These are phyloP conservation scores for Marisa cornuarietis DNA, from an alignment of 1,140 invertebrate species.

Conservation along the genomic window DNA sequence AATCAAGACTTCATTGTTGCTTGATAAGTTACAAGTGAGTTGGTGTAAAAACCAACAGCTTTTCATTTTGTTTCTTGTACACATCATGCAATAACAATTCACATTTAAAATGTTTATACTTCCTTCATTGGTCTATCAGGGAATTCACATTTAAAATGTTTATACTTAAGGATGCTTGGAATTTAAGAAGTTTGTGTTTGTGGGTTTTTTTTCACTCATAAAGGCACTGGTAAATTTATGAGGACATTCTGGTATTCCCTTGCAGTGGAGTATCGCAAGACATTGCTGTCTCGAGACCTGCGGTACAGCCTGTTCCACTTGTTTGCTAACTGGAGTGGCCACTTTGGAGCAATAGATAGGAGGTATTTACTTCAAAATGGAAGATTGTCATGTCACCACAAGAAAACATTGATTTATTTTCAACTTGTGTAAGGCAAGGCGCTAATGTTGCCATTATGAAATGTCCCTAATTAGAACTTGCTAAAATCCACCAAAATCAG, in stretches of 20 bases:
- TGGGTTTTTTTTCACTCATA: constrained; percentile 6
- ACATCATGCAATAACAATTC: neutral
- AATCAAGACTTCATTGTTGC: too few species aligned
- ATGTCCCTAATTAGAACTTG: too few species aligned
- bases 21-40: too few species aligned
- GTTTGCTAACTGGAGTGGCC: constrained; percentile 93
- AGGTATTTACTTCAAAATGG: constrained; percentile 41
- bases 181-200: neutral
- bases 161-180: neutral
- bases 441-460: too few species aligned
- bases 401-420: too few species aligned
- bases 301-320: constrained; percentile 88
- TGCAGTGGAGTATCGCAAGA: constrained; percentile 86
- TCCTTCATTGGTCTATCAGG: too few species aligned
- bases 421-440: too few species aligned
- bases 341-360: constrained; percentile 70
- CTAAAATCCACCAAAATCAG: too few species aligned
- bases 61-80: too few species aligned
- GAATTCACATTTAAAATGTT: neutral
- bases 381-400: too few species aligned
- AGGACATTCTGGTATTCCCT: constrained; percentile 33
- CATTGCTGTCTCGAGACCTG: constrained; percentile 86
- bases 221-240: neutral
- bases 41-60: too few species aligned
- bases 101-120: neutral